phyloP scores from a whole-genome alignment of 2,797 vertebrate genomes.

The Bovichtus variegatus region DNA sequence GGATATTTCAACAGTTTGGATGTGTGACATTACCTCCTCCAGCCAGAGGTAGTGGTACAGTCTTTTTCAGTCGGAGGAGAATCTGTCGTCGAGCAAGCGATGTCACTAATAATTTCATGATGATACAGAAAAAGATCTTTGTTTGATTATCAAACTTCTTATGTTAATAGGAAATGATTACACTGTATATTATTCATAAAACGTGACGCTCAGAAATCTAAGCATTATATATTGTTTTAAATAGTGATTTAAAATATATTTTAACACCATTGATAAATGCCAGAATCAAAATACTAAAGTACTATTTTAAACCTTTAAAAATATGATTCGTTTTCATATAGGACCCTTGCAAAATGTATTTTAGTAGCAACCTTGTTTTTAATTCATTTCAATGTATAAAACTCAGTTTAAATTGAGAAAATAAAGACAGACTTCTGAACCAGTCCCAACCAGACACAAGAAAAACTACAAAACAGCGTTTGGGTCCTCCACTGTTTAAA shows the following conservation, averaged over 20 bases:
- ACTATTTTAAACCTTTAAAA: not conserved
- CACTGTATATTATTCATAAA: not conserved
- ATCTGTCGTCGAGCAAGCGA: too few relatives aligned
- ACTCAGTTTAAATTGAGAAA: conserved; percentile 16
- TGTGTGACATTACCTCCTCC: not conserved
- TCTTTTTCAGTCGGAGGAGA: too few relatives aligned
- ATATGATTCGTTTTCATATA: too few relatives aligned
- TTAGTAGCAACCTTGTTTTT: not conserved
- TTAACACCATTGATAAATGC: not conserved
- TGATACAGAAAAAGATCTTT: not conserved
- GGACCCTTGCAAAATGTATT: not conserved
- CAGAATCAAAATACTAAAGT: not conserved
- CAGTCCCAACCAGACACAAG: not conserved
- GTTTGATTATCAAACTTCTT: not conserved
- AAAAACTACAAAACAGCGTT: conserved; percentile 20
- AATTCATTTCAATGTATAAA: not conserved
- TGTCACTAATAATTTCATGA: too few relatives aligned
- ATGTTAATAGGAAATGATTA: not conserved
- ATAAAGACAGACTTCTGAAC: conserved; percentile 12
- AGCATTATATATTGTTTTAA: not conserved
- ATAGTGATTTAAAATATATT: not conserved
- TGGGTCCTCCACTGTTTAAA: conserved; percentile 53
- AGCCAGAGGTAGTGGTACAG: not conserved
- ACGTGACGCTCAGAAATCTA: not conserved
- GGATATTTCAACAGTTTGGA: not conserved